These are phyloP conservation scores for Podilymbus podiceps DNA, from an alignment of 2,113 vertebrate genomes.

Conservation along the genomic window DNA sequence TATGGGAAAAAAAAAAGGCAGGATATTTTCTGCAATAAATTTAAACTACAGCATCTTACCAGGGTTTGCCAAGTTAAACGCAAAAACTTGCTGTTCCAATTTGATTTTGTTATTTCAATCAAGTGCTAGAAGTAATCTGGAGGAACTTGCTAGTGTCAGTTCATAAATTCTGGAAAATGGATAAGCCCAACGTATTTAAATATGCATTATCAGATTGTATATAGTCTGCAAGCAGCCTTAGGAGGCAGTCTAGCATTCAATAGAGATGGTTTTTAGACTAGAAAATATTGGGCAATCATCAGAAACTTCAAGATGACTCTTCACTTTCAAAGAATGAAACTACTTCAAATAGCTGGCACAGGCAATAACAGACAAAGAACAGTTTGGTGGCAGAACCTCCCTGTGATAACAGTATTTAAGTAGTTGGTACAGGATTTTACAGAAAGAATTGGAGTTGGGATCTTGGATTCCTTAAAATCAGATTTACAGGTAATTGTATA, in stretches of 20 bases:
- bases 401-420: not conserved
- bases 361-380: not conserved
- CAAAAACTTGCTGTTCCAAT: not conserved
- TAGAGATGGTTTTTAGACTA: not conserved
- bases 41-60: not conserved
- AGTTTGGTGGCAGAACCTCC: not conserved
- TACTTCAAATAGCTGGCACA: not conserved
- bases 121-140: not conserved
- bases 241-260: not conserved
- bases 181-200: not conserved
- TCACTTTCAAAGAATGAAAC: not conserved
- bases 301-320: not conserved
- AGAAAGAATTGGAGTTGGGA: not conserved
- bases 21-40: not conserved
- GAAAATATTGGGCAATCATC: not conserved
- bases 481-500: constrained; percentile 30
- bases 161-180: not conserved
- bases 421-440: not conserved
- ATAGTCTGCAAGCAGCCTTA: not conserved
- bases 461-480: constrained; percentile 11
- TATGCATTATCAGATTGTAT: not conserved
- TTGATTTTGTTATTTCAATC: not conserved
- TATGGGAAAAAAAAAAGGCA: not conserved
- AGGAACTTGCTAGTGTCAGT: not conserved
- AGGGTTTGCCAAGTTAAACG: not conserved